Evolutionary conservation across 2,888 invertebrate species (phyloP), one percentile per base, ranked within the genome.

Genomic region (Cenopis cana): DNA sequence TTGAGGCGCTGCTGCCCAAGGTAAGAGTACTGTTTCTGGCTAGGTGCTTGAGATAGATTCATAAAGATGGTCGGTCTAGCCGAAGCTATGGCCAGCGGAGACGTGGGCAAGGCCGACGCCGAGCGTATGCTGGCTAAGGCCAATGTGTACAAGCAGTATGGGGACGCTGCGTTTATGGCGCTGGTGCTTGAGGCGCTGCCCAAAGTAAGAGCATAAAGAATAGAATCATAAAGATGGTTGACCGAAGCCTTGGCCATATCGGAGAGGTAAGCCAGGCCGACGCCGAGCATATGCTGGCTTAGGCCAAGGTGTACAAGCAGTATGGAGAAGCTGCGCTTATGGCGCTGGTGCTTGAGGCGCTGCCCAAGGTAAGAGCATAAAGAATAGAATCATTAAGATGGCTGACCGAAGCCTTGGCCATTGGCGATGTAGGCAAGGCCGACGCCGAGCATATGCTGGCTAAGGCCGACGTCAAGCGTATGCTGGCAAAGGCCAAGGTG

Each of bases 261-360:
- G 96, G 97, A 73, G 95, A 97, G 77, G 96, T 99, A 61, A 99
- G 99, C 80, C 97, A 98, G 85, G 98, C 99, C 0, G 98, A 99
- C 85, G 99, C 99, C 1, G 98, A 99, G 86, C 94, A 97, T 68
- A 99, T 99, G 99, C 95, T 97, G 79, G 96, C 98, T 91, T 99
- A 98, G 90, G 99, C 99, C 1, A 95, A 96, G 71, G 98, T 99
- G 70, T 99, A 98, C 94, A 98, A 98, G 89, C 97, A 98, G 90
- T 99, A 99, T 83, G 99, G 98, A 73, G 98, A 99, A 74, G 99
- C 99, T 24, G 99, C 99, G 76, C 96, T 99, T 82, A 97, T 99
- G 95, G 96, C 97, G 76, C 95, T 99, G 74, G 98, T 98, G 29
- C 94, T 99, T 61, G 98, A 98, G 83, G 97, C 98, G 10, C 93